phyloP scores from a whole-genome alignment of 2,797 vertebrate genomes.

The Amphiprion clarkii region DNA sequence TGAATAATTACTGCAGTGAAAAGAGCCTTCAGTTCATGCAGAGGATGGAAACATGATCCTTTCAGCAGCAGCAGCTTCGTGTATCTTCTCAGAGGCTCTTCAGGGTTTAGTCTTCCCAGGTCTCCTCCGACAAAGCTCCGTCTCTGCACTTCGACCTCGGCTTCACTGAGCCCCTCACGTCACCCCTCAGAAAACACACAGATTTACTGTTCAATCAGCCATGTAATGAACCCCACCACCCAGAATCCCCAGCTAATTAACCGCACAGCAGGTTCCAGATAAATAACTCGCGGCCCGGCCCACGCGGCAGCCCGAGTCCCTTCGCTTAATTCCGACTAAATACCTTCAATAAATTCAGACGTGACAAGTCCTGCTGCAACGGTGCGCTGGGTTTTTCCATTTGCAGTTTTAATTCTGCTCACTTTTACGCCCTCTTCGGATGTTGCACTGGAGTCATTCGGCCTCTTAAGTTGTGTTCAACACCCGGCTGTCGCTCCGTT shows the following conservation, averaged over 20 bases:
- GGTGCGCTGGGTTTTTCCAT: conserved; percentile 4
- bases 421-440: not conserved
- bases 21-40: not conserved
- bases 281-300: conserved; percentile 31
- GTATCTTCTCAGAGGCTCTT: not conserved
- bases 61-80: not conserved
- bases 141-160: not conserved
- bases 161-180: conserved; percentile 25
- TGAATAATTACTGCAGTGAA: not conserved
- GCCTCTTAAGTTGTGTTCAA: conserved; percentile 27
- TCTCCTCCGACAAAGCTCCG: conserved; percentile 3
- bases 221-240: conserved; percentile 61
- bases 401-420: not conserved
- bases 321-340: conserved; percentile 32
- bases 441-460: not conserved
- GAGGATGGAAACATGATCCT: not conserved
- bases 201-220: conserved; percentile 63
- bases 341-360: conserved; percentile 6
- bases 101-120: not conserved
- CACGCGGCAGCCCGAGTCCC: conserved; percentile 19
- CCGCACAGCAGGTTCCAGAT: conserved; percentile 59
- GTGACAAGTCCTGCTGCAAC: conserved; percentile 10
- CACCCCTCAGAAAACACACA: conserved; percentile 47
- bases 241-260: conserved; percentile 63
- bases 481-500: conserved; percentile 36